Conservation (phyloP, 2,888 invertebrate species). For the Tanytarsus gracilentus region DNA sequence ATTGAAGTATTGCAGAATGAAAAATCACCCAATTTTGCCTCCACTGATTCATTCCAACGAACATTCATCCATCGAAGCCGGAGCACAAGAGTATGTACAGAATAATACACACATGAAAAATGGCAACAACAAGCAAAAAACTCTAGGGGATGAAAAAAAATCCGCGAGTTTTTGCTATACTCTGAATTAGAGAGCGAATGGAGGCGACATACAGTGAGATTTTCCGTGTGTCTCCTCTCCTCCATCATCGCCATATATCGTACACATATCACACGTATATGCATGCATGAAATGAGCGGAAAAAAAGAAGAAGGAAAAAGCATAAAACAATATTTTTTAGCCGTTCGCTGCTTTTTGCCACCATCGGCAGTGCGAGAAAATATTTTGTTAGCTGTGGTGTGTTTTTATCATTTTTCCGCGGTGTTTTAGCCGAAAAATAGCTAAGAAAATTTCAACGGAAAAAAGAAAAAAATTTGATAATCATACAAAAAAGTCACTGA, state of each 20-base stretch:
- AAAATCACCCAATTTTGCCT: too few relatives aligned
- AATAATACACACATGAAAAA: slow-evolving; percentile 17
- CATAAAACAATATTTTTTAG: slow-evolving; percentile 29
- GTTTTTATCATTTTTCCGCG: slow-evolving; percentile 26
- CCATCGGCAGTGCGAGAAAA: slow-evolving; percentile 27
- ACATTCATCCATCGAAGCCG: too few relatives aligned
- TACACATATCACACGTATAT: background rate
- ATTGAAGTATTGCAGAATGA: too few relatives aligned
- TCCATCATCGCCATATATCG: background rate
- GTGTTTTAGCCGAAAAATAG: too few relatives aligned
- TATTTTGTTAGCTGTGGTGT: slow-evolving; percentile 29
- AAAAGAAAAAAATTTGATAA: too few relatives aligned
- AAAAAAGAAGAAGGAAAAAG: background rate
- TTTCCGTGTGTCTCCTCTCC: background rate
- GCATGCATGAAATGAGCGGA: background rate
- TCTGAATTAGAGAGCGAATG: slow-evolving; percentile 27
- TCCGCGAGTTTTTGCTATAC: too few relatives aligned
- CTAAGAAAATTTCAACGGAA: too few relatives aligned
- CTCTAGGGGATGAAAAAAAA: slow-evolving; percentile 4
- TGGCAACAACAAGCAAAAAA: too few relatives aligned
- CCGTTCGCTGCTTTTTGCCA: slow-evolving; percentile 23
- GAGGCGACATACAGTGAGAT: too few relatives aligned
- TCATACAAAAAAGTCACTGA: too few relatives aligned
- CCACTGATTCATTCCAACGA: too few relatives aligned
- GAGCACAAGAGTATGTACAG: too few relatives aligned